Percentiles rank a stretch among this genome's conserved stretches.
These are phyloP conservation scores for Portevinia maculata DNA, from an alignment of 2,888 invertebrate species.

Conservation along the genomic window DNA sequence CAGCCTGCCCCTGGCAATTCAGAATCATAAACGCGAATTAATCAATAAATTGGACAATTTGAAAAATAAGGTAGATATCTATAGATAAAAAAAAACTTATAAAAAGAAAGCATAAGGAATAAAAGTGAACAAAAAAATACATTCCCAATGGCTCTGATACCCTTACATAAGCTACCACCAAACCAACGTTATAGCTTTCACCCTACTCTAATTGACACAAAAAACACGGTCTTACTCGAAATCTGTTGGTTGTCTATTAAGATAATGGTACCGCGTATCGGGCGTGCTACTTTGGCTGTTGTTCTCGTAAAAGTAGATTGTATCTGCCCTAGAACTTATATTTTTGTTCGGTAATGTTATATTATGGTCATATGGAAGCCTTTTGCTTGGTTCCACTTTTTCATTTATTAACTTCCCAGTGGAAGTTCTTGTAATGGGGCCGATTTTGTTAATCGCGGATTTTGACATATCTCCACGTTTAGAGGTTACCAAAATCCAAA, in stretches of 20 bases:
- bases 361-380: neutral
- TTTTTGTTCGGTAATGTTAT: neutral
- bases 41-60: too few species aligned
- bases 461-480: too few species aligned
- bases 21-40: too few species aligned
- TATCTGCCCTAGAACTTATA: constrained; percentile 5
- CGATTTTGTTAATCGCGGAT: too few species aligned
- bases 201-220: constrained; percentile 3
- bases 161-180: constrained; percentile 19
- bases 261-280: constrained; percentile 11
- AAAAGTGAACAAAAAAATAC: neutral
- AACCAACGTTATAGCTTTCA: constrained; percentile 20
- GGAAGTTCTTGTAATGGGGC: too few species aligned
- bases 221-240: neutral
- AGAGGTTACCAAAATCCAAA: too few species aligned
- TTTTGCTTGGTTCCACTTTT: neutral
- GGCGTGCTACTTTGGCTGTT: neutral
- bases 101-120: neutral
- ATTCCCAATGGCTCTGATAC: neutral
- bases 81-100: neutral
- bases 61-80: too few species aligned
- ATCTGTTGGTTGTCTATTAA: neutral
- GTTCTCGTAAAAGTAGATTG: constrained; percentile 1
- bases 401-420: neutral
- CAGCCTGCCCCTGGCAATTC: too few species aligned